These are phyloP conservation scores for Punctoribates punctum DNA, from an alignment of 2,888 invertebrate species.

Conservation along the genomic window DNA sequence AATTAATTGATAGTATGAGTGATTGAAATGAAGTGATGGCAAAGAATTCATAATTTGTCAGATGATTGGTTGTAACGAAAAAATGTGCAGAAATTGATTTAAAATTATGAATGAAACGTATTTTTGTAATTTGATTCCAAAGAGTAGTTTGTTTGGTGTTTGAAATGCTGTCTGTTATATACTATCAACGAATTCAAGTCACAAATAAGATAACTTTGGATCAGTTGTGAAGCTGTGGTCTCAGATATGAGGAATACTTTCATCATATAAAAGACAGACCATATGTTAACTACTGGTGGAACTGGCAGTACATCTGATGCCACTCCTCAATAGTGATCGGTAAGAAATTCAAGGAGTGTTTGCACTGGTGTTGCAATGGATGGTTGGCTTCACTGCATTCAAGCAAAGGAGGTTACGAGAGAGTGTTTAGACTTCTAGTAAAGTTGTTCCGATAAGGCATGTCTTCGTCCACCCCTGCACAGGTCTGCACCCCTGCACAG, in stretches of 20 bases:
- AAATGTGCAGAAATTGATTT: too few relatives aligned
- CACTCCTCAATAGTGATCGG: not conserved
- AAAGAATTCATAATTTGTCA: too few relatives aligned
- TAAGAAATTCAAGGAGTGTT: constrained; percentile 20
- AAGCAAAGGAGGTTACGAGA: constrained; percentile 25
- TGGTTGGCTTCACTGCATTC: constrained; percentile 14
- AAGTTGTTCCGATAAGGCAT: not conserved
- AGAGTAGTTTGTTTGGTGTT: too few relatives aligned
- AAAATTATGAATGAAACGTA: too few relatives aligned
- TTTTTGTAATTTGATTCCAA: too few relatives aligned
- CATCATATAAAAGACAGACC: not conserved
- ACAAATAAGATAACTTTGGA: too few relatives aligned
- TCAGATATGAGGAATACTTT: not conserved
- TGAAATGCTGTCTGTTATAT: too few relatives aligned
- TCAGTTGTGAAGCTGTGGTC: too few relatives aligned
- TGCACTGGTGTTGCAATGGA: not conserved
- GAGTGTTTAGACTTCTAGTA: not conserved
- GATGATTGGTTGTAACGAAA: too few relatives aligned
- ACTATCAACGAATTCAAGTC: too few relatives aligned
- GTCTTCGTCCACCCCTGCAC: constrained; percentile 39
- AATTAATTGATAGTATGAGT: too few relatives aligned
- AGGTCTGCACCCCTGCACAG: constrained; percentile 43
- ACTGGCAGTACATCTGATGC: not conserved
- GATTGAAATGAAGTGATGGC: too few relatives aligned
- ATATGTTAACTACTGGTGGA: constrained; percentile 14